These are phyloP conservation scores for Cottoperca gobio DNA, from an alignment of 2,797 vertebrate genomes.

Conservation along the genomic window DNA sequence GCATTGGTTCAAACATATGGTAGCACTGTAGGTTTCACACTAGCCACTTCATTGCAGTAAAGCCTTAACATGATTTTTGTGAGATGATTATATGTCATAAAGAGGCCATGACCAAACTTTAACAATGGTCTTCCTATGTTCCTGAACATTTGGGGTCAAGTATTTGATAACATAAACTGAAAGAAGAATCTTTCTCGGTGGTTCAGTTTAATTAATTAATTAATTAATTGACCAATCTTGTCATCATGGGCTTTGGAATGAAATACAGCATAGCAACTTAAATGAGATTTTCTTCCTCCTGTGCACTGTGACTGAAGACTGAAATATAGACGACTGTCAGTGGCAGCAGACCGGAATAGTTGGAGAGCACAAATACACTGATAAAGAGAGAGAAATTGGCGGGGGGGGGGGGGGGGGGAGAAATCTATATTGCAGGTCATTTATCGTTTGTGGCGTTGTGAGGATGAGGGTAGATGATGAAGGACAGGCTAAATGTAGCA, in stretches of 20 bases:
- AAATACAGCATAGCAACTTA: constrained; percentile 5
- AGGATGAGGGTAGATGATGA: constrained; percentile 81
- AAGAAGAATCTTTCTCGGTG: neutral
- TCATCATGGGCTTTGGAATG: neutral
- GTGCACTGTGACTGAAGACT: constrained; percentile 17
- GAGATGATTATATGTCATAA: neutral
- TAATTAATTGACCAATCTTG: neutral
- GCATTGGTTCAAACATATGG: neutral
- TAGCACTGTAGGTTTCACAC: neutral
- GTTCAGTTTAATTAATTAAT: constrained; percentile 29
- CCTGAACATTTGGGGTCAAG: neutral
- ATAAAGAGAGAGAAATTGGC: constrained; percentile 60
- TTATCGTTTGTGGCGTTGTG: constrained; percentile 81
- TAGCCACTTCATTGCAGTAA: neutral
- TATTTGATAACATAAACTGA: neutral
- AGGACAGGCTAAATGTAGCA: constrained; percentile 84
- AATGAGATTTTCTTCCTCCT: neutral
- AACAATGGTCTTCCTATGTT: neutral
- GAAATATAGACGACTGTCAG: constrained; percentile 50
- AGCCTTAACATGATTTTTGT: neutral
- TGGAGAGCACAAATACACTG: constrained; percentile 59
- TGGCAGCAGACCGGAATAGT: constrained; percentile 56
- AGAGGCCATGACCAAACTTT: neutral
- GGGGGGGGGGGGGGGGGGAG: constrained; percentile 24
- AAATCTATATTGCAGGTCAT: constrained; percentile 84